Evolutionary conservation across 1,140 invertebrate genomes (phyloP).

Genomic region (Caenorhabditis remanei): DNA sequence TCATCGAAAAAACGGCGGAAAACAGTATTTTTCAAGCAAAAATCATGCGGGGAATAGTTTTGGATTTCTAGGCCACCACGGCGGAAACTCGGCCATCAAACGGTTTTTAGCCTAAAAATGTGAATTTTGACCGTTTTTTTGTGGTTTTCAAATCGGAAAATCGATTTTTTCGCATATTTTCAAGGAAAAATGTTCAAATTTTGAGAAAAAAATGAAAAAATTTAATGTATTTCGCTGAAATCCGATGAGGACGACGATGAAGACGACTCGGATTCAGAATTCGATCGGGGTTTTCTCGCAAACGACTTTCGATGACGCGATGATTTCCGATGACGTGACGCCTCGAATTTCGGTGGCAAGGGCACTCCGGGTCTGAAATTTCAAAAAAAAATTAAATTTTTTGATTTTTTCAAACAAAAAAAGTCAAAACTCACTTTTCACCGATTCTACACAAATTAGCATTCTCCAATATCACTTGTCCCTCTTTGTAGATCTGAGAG

Average conservation of each 20-base stretch:
- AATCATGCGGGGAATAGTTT: neutral
- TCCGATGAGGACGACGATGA: too few species aligned
- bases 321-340: too few species aligned
- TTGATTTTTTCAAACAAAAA: neutral
- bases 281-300: too few species aligned
- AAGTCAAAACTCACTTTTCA: neutral
- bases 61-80: neutral
- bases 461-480: slow-evolving; percentile 18
- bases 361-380: neutral
- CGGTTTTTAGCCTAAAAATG: neutral
- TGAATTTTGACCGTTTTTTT: neutral
- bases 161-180: too few species aligned
- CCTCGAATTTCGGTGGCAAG: too few species aligned
- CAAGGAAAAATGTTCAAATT: too few species aligned
- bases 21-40: neutral
- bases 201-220: too few species aligned
- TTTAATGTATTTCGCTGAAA: too few species aligned
- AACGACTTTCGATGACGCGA: too few species aligned
- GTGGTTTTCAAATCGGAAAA: neutral
- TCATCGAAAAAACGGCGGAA: neutral
- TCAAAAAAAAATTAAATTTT: too few species aligned
- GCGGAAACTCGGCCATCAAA: too few species aligned
- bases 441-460: neutral
- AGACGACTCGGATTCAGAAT: too few species aligned
- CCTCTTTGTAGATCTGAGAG: neutral